Conservation (phyloP, 2,888 invertebrate species). For the Venustoraphidia nigricollis region DNA sequence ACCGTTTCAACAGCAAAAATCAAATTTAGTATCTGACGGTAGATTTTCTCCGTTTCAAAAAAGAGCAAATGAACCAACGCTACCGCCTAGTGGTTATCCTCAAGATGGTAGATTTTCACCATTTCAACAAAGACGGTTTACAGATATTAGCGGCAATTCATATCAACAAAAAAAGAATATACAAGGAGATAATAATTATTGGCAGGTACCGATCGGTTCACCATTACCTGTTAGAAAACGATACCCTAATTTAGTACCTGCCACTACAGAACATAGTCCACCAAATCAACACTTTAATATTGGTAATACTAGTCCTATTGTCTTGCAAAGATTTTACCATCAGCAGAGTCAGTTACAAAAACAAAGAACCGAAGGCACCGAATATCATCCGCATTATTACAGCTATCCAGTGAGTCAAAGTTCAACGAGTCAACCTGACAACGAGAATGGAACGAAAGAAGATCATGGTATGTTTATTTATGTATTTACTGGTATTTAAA, state of each 20-base stretch:
- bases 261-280: constrained; percentile 7
- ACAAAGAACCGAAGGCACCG: constrained; percentile 14
- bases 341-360: constrained; percentile 58
- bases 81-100: constrained; percentile 3
- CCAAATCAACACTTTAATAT: constrained; percentile 24
- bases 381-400: constrained; percentile 6
- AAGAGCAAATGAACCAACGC: constrained; percentile 6
- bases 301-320: constrained; percentile 64
- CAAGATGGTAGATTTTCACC: constrained; percentile 10
- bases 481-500: no score
- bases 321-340: constrained; percentile 61
- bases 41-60: constrained; percentile 21
- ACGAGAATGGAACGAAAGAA: neutral
- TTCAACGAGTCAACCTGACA: constrained; percentile 1
- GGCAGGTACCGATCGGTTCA: constrained; percentile 25
- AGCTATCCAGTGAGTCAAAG: constrained; percentile 1
- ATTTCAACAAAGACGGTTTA: constrained; percentile 10
- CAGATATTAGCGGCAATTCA: constrained; percentile 10
- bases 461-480: constrained; percentile 1
- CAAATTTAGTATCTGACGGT: no score
- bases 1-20: constrained; percentile 1
- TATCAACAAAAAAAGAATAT: constrained; percentile 14
- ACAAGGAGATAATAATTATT: constrained; percentile 18
- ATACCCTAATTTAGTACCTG: constrained; percentile 11
- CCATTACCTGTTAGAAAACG: constrained; percentile 26